Base-by-base conservation (phyloP, 1,140 invertebrate species). In the Atta texana region DNA sequence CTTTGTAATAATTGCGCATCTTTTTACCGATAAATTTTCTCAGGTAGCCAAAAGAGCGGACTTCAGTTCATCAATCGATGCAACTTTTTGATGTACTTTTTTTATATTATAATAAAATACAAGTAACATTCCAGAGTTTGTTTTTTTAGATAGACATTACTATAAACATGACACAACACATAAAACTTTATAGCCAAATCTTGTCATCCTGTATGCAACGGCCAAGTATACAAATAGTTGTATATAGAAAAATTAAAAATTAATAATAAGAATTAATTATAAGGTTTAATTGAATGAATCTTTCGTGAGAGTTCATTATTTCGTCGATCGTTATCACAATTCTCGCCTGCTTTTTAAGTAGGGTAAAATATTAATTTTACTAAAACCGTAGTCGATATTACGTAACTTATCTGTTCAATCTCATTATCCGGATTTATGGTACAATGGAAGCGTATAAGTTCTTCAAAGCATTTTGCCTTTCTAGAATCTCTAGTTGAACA, bases 361-460 rank as follows among this genome's bases (percentile, higher is more conserved):
- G 49, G 57, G 21, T 31, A 44, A 24, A 28, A 28, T 77, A 78
- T 64, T 72, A 24, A 75, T 59, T 75, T 57, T 75, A 57, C 68
- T 39, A 71, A 21, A 69, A 39, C 12, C 28, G 24, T n/a, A 39
- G 12, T 81, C n/a, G 49, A 81, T 72, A 57, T 71, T 44, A 71
- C 66, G 16, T 39, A 51, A 39, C 49, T 39, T 28, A 34, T 28
- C 66, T 31, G 18, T 81, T n/a, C 49, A 49, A 57, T 81, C 69
- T 81, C 51, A 71, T 44, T 81, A 57, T 81, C 59, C 66, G 31
- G 34, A 72, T 81, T 72, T 81, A 72, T 72, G 31, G 10, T 55
- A 59, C 24, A 59, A 75, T 61, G 39, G 28, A 61, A 34, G 69
- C 39, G 34, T 80, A 64, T n/a, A 55, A 74, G 39, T 71, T 81